These are phyloP conservation scores for Stegana nigrithorax DNA, from an alignment of 2,888 invertebrate species.

Conservation along the genomic window DNA sequence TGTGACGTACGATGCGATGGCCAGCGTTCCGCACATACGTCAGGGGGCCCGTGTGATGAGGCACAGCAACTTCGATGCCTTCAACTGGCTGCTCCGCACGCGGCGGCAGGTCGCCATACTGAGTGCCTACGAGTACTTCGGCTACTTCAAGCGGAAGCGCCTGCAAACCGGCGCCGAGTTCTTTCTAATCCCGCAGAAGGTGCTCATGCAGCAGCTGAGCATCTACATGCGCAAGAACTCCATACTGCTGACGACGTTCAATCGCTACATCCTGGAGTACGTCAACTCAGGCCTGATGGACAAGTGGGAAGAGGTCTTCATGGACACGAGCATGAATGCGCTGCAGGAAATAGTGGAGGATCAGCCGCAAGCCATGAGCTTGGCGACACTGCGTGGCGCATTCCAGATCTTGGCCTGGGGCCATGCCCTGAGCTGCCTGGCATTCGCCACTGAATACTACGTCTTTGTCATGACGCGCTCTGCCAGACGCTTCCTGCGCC, in stretches of 20 bases:
- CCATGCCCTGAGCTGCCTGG: too few species aligned
- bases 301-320: constrained; percentile 32
- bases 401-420: constrained; percentile 24
- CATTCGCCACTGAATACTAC: too few species aligned
- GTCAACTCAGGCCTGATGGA: constrained; percentile 36
- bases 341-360: constrained; percentile 15
- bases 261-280: constrained; percentile 35
- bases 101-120: constrained; percentile 35
- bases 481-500: too few species aligned
- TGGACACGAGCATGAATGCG: not conserved
- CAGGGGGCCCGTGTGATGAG: constrained; percentile 31
- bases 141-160: constrained; percentile 33
- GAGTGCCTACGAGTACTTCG: constrained; percentile 40
- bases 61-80: constrained; percentile 31
- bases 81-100: constrained; percentile 30
- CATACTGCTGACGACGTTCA: constrained; percentile 32
- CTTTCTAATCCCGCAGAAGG: constrained; percentile 34
- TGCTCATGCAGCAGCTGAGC: constrained; percentile 44
- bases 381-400: constrained; percentile 33
- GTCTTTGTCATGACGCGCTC: too few species aligned
- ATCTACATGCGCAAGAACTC: constrained; percentile 47
- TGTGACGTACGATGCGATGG: constrained; percentile 18
- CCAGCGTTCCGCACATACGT: constrained; percentile 25
- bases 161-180: constrained; percentile 21
- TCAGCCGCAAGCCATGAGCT: constrained; percentile 26